Evolutionary conservation across 2,113 vertebrate genomes (phyloP).

Genomic region (Cinclus cinclus): DNA sequence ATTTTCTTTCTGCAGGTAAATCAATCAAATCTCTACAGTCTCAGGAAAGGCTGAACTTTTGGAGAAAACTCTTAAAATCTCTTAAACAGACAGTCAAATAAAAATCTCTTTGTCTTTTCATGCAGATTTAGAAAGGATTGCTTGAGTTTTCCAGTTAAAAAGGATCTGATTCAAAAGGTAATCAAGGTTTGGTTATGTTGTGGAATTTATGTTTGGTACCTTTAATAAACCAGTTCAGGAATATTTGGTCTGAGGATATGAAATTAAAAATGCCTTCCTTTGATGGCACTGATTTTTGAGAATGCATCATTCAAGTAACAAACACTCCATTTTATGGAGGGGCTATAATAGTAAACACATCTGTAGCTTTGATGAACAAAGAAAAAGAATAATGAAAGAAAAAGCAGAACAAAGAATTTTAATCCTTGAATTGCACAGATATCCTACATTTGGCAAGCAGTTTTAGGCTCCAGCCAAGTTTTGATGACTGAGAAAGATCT

Average conservation of each 20-base stretch:
- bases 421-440: neutral
- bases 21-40: neutral
- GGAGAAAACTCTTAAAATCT: neutral
- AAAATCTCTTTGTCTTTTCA: constrained; percentile 30
- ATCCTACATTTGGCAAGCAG: neutral
- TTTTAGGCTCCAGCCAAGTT: neutral
- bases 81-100: constrained; percentile 2
- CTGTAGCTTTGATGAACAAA: neutral
- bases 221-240: neutral
- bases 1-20: neutral
- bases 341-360: neutral
- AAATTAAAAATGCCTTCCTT: neutral
- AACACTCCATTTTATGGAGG: neutral
- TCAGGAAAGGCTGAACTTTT: neutral
- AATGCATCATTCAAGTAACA: neutral
- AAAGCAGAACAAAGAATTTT: neutral
- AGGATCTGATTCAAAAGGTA: neutral
- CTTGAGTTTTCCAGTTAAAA: neutral
- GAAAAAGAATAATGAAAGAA: neutral
- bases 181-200: neutral
- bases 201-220: neutral
- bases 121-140: constrained; percentile 2
- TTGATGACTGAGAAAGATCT: neutral
- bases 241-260: neutral
- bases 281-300: neutral